Percentiles rank a stretch among this genome's conserved stretches.
Evolutionary conservation across 2,888 invertebrate genomes (phyloP).

Genomic region (Crocallis elinguaria): DNA sequence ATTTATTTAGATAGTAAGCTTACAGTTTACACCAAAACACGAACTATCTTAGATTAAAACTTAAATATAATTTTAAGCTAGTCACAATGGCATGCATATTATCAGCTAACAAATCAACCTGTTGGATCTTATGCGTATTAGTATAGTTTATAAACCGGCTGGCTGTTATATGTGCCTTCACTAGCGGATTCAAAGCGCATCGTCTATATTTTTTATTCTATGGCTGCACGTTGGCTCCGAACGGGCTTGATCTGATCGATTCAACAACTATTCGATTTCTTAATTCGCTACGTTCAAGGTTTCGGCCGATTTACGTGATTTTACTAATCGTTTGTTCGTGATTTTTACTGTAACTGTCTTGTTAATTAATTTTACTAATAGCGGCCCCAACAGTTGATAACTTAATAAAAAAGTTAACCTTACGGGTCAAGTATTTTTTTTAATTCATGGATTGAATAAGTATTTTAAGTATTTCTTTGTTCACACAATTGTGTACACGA

Average conservation of each 20-base stretch:
- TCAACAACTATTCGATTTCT: slow-evolving; percentile 45
- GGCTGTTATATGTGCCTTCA: too few species aligned
- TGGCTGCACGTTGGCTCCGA: slow-evolving; percentile 46
- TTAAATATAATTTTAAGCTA: too few species aligned
- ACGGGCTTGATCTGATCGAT: slow-evolving; percentile 47
- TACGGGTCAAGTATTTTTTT: slow-evolving; percentile 17
- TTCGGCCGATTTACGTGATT: slow-evolving; percentile 36
- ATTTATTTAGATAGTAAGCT: too few species aligned
- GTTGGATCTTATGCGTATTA: too few species aligned
- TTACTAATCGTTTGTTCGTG: slow-evolving; percentile 25
- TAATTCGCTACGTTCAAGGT: slow-evolving; percentile 47
- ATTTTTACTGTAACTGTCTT: slow-evolving; percentile 31
- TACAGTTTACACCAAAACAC: too few species aligned
- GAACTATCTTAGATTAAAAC: too few species aligned
- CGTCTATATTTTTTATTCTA: too few species aligned
- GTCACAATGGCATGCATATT: too few species aligned
- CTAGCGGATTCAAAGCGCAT: too few species aligned
- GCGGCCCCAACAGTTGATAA: slow-evolving; percentile 16
- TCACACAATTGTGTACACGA: too few species aligned
- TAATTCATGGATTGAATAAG: not conserved
- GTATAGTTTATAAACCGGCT: too few species aligned
- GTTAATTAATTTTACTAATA: slow-evolving; percentile 30
- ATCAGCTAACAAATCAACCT: too few species aligned
- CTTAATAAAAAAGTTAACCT: slow-evolving; percentile 21
- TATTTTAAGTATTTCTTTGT: not conserved